These are phyloP conservation scores for Metridium senile DNA, from an alignment of 92 coral and sea anemone genomes.

Conservation along the genomic window DNA sequence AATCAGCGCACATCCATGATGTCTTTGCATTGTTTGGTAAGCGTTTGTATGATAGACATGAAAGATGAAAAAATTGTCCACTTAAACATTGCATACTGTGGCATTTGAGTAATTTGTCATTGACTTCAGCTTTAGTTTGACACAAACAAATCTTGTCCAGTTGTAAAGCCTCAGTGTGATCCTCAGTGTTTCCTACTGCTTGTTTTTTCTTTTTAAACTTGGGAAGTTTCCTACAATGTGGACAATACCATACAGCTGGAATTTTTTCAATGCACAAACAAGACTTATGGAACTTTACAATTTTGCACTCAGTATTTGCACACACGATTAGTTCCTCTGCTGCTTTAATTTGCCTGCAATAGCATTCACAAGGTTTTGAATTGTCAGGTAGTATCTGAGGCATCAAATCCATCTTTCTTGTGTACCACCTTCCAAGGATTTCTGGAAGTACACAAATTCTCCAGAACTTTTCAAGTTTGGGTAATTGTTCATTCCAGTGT, in stretches of 20 bases:
- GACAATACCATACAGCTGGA: constrained; percentile 38
- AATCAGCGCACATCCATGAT: constrained; percentile 52
- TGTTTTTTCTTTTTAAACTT: constrained; percentile 23
- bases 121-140: constrained; percentile 22
- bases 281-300: constrained; percentile 26
- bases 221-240: constrained; percentile 41
- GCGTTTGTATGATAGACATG: constrained; percentile 49
- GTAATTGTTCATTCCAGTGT: constrained; percentile 31
- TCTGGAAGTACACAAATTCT: constrained; percentile 44
- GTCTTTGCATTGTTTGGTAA: constrained; percentile 49
- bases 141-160: constrained; percentile 14
- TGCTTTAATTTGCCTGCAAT: constrained; percentile 30
- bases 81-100: constrained; percentile 34
- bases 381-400: constrained; percentile 17
- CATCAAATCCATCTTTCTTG: constrained; percentile 41
- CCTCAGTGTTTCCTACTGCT: background rate
- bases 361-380: constrained; percentile 21
- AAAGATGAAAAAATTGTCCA: constrained; percentile 49
- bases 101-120: constrained; percentile 53
- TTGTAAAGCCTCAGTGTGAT: constrained; percentile 11
- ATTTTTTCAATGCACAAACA: constrained; percentile 40
- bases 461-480: constrained; percentile 45
- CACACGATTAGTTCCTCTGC: constrained; percentile 6
- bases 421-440: constrained; percentile 46
- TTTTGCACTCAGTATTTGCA: constrained; percentile 29